Percentiles rank a stretch among this genome's conserved stretches.
Conservation (phyloP, 2,113 vertebrate species). For the Trichomycterus rosablanca region DNA sequence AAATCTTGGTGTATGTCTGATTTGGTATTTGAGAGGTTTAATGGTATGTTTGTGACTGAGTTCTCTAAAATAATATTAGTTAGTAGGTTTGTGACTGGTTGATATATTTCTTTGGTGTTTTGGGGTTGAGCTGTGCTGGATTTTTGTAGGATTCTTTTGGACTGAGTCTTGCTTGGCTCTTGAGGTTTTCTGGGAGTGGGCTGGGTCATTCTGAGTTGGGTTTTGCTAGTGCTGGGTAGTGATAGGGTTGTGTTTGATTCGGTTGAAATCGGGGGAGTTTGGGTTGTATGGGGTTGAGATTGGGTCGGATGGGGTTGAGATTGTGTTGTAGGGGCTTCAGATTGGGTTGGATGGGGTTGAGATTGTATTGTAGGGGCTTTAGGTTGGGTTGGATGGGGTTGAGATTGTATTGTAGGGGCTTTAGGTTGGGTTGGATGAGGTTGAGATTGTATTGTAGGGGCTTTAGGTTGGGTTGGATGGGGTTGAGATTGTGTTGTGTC, state of each 20-base stretch:
- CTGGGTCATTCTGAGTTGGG: neutral
- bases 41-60: neutral
- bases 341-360: neutral
- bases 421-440: neutral
- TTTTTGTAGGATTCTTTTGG: neutral
- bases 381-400: neutral
- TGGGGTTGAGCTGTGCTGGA: neutral
- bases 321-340: neutral
- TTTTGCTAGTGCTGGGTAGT: neutral
- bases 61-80: neutral
- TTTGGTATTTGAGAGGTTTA: too few relatives aligned
- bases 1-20: too few relatives aligned
- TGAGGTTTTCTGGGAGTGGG: neutral
- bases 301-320: neutral
- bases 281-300: neutral
- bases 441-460: neutral
- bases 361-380: neutral
- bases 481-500: neutral
- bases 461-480: neutral
- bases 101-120: neutral
- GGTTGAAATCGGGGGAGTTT: neutral
- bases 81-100: neutral
- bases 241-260: neutral
- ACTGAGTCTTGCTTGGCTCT: neutral
- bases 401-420: neutral